These are phyloP conservation scores for Rhinoderma darwinii DNA, from an alignment of 2,113 vertebrate species.

Conservation along the genomic window DNA sequence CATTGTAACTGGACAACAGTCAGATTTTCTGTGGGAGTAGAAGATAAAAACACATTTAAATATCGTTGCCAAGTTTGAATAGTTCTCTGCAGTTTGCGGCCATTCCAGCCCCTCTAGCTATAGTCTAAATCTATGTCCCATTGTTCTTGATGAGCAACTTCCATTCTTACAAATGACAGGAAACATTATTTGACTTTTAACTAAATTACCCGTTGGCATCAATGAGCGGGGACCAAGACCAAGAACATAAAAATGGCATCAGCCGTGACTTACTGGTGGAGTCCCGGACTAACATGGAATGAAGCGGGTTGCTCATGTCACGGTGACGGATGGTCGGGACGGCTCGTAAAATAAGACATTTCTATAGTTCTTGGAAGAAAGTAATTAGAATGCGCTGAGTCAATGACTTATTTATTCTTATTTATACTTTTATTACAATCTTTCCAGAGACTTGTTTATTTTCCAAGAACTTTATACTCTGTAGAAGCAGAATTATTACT, in stretches of 20 bases:
- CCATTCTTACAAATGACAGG: neutral
- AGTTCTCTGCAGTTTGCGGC: neutral
- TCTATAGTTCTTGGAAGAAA: neutral
- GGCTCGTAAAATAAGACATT: neutral
- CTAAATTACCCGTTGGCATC: neutral
- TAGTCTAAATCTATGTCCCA: neutral
- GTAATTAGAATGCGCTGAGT: neutral
- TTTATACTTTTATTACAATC: too few relatives aligned
- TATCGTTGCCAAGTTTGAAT: constrained; percentile 13
- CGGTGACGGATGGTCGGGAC: neutral
- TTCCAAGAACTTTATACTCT: neutral
- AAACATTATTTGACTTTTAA: neutral
- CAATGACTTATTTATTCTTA: constrained; percentile 2
- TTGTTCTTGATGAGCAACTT: neutral
- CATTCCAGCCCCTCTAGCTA: neutral
- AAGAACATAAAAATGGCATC: neutral
- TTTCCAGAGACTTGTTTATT: neutral
- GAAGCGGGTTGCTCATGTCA: neutral
- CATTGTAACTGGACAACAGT: constrained; percentile 33
- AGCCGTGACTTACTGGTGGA: neutral
- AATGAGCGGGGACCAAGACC: neutral
- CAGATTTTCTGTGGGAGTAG: constrained; percentile 42
- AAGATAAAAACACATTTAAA: constrained; percentile 46
- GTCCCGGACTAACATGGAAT: neutral
- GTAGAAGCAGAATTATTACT: neutral